phyloP scores from a whole-genome alignment of 2,113 vertebrate species.

The Percopsis transmontana region DNA sequence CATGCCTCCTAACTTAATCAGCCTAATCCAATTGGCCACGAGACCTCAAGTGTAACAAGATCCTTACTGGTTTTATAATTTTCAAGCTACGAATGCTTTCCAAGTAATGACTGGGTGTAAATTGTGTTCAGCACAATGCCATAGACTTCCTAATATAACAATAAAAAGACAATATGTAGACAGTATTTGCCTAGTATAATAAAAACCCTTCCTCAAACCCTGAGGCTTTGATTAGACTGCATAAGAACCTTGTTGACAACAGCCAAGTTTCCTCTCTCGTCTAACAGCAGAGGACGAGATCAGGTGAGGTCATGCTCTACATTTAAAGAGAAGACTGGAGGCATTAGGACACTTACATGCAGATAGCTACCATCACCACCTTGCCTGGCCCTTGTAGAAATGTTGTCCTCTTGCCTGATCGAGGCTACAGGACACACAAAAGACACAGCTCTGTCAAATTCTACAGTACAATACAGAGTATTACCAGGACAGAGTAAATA shows the following conservation, averaged over 20 bases:
- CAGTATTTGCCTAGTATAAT: neutral
- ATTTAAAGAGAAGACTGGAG: neutral
- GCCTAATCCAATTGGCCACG: slow-evolving; percentile 61
- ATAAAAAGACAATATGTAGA: neutral
- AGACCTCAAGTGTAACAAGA: slow-evolving; percentile 36
- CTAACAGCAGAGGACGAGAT: too few relatives aligned
- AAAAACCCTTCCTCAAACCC: neutral
- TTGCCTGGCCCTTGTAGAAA: slow-evolving; percentile 96
- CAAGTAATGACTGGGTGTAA: neutral
- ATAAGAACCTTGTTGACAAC: too few relatives aligned
- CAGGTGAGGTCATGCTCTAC: neutral
- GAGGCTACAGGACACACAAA: slow-evolving; percentile 79
- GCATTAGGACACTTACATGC: slow-evolving; percentile 87
- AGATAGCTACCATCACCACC: slow-evolving; percentile 98
- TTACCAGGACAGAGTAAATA: too few relatives aligned
- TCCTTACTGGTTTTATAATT: neutral
- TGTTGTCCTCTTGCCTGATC: slow-evolving; percentile 82
- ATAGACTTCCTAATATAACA: neutral
- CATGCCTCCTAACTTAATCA: slow-evolving; percentile 70
- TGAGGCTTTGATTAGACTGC: neutral
- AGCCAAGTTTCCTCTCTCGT: too few relatives aligned
- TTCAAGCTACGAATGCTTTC: neutral
- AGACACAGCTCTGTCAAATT: neutral
- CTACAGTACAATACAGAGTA: neutral
- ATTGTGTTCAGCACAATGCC: neutral